Conservation (phyloP, 2,888 invertebrate species). For the Orthonychiurus folsomi region DNA sequence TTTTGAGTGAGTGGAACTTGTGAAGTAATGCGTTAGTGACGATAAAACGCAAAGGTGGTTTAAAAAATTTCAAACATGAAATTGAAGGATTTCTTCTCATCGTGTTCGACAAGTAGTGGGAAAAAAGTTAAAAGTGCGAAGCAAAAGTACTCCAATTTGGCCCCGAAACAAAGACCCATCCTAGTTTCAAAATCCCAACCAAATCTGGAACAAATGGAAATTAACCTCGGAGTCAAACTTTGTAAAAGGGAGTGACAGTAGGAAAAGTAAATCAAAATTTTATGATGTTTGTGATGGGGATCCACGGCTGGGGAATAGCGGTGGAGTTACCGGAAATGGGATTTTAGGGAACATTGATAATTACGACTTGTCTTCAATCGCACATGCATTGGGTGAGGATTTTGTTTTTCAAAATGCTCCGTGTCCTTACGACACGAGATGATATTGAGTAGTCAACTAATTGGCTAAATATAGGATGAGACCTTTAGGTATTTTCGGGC, state of each 20-base stretch:
- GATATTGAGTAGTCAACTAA: no score
- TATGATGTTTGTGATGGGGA: background rate
- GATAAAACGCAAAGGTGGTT: background rate
- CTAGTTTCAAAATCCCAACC: background rate
- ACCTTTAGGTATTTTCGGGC: no score
- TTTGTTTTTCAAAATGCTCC: no score
- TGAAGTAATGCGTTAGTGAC: background rate
- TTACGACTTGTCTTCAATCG: background rate
- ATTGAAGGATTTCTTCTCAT: background rate
- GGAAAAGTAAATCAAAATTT: background rate
- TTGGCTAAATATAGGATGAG: no score
- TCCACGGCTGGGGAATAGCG: background rate
- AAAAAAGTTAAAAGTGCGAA: background rate
- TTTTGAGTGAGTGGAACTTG: no score
- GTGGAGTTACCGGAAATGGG: no score
- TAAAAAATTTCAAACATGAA: background rate
- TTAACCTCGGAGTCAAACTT: no score
- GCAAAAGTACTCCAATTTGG: background rate
- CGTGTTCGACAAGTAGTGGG: background rate
- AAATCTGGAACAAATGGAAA: background rate
- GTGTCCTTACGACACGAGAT: no score
- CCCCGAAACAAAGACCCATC: background rate
- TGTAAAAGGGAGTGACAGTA: background rate
- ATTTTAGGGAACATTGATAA: background rate
- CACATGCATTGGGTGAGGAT: background rate